Conservation (phyloP, 2,888 invertebrate genomes). For the Sarcophaga variegata region DNA sequence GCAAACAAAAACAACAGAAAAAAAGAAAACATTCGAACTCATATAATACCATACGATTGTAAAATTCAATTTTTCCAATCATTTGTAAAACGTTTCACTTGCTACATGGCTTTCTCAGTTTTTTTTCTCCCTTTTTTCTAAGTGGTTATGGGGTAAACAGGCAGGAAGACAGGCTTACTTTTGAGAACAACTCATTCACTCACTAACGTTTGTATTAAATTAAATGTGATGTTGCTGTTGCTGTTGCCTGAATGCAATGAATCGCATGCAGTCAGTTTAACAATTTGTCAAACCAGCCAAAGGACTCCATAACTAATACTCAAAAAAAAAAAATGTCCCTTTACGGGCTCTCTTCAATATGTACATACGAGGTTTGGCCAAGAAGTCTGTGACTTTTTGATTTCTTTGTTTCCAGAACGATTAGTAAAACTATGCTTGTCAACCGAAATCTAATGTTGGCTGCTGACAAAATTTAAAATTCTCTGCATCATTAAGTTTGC, state of each 20-base stretch:
- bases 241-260: background rate
- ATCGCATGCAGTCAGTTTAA: slow-evolving; percentile 55
- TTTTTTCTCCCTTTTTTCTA: background rate
- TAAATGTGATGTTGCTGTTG: slow-evolving; percentile 33
- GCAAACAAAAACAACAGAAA: slow-evolving; percentile 13
- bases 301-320: background rate
- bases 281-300: slow-evolving; percentile 52
- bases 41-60: slow-evolving; percentile 24
- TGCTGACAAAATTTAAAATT: too few species aligned
- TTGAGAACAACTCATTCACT: slow-evolving; percentile 20
- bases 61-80: slow-evolving; percentile 66
- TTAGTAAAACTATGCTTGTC: too few species aligned
- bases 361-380: background rate
- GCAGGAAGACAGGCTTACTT: background rate
- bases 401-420: too few species aligned
- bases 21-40: too few species aligned
- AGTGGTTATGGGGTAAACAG: background rate
- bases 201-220: slow-evolving; percentile 44
- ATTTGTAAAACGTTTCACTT: slow-evolving; percentile 66
- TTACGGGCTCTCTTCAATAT: slow-evolving; percentile 53
- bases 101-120: background rate
- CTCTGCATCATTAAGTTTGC: too few species aligned
- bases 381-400: too few species aligned
- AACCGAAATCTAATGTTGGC: too few species aligned
- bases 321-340: slow-evolving; percentile 20